Evolutionary conservation across 2,113 vertebrate genomes (phyloP).

Genomic region (Corynorhinus townsendii): DNA sequence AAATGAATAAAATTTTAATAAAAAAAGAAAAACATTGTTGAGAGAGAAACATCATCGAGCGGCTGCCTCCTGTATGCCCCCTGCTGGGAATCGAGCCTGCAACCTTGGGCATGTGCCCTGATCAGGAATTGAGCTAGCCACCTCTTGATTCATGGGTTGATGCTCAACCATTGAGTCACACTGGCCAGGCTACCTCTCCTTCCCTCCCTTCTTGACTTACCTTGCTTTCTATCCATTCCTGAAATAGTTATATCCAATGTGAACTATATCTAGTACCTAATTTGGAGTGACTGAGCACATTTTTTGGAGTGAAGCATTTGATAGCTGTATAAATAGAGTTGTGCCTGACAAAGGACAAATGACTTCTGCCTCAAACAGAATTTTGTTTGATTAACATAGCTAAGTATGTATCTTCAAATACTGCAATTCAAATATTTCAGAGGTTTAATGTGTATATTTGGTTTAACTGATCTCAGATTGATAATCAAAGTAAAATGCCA

Average conservation of each 20-base stretch:
- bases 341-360: background rate
- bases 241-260: background rate
- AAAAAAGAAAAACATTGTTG: background rate
- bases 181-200: background rate
- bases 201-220: background rate
- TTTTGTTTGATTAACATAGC: background rate
- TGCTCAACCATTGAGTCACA: background rate
- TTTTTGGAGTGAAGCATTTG: background rate
- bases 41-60: background rate
- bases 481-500: constrained; percentile 1
- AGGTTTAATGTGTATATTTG: background rate
- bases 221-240: background rate
- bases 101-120: background rate
- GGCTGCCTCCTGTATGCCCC: background rate
- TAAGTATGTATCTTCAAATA: background rate
- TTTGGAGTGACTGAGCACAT: background rate
- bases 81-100: background rate
- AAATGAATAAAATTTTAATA: too few relatives aligned
- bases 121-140: background rate
- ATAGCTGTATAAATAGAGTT: background rate
- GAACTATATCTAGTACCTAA: background rate
- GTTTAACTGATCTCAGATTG: background rate
- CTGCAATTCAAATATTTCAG: background rate
- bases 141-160: background rate
- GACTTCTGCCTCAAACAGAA: background rate